Evolutionary conservation across 2,888 invertebrate species (phyloP), one percentile per base, ranked within the genome.

Genomic region (Conchocele bisecta): DNA sequence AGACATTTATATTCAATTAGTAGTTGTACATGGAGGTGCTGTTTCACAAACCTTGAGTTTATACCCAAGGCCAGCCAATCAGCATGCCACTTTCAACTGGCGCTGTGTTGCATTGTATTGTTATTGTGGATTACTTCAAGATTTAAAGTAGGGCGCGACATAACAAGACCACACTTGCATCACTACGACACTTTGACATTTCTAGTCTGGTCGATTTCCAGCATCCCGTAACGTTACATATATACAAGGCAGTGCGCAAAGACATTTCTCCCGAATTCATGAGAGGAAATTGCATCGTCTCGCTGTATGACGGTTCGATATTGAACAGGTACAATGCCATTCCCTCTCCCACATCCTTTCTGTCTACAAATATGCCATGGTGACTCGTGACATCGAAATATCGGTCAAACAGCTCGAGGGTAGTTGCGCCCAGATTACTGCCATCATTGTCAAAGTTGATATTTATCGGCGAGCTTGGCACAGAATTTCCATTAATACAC

Each of bases 171-270:
- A n/a, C n/a, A n/a, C n/a, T n/a, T n/a, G n/a, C n/a, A n/a, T n/a
- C n/a, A n/a, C 48, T 29, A 44, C 9, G 41, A 17, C 6, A 57
- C 26, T 28, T 35, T 57, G 1, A 57, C 57, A 28, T 26, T 26
- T 4, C 57, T 15, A 28, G 57, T 41, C n/a, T 57, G 42, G 42
- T 57, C 57, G 9, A 57, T 35, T 57, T 58, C 42, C 44, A 44
- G 20, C 29, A 41, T 29, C 17, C 48, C 48, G 48, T 6, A 48
- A 3, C 48, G 48, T 48, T 48, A 28, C 20, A 46, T 4, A 11
- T 39, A 58, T 15, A 48, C 28, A 28, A 48, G 28, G 48, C 48
- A 48, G 3, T 28, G 28, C 6, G 28, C 26, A 58, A 29, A 22
- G 57, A 58, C 28, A 58, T 26, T 58, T 41, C 42, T 37, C 44